Evolutionary conservation across 2,888 invertebrate genomes (phyloP).

Genomic region (Brenthis daphne): DNA sequence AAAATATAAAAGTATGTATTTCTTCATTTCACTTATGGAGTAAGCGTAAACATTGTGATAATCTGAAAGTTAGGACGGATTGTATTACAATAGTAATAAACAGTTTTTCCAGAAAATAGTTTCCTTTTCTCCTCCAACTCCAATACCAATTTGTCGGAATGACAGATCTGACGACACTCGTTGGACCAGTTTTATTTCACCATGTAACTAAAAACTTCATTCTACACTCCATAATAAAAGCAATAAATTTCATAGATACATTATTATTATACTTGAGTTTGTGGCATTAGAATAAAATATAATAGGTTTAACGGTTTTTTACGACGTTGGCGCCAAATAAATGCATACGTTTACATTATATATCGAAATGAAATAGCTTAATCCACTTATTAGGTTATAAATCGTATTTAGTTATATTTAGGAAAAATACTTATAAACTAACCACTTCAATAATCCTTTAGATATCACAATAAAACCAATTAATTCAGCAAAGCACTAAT

Average conservation of each 20-base stretch:
- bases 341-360: conserved; percentile 76
- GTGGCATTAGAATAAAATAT: conserved; percentile 41
- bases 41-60: conserved; percentile 48
- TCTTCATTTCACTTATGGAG: conserved; percentile 69
- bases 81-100: conserved; percentile 21
- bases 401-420: conserved; percentile 15
- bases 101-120: conserved; percentile 38
- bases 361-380: conserved; percentile 38
- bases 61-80: conserved; percentile 52
- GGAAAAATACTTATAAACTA: conserved; percentile 45
- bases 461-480: conserved; percentile 38
- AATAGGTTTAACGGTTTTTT: conserved; percentile 71
- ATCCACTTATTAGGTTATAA: conserved; percentile 40
- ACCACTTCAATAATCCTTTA: conserved; percentile 51
- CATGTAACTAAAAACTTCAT: conserved; percentile 51
- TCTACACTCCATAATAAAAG: conserved; percentile 32
- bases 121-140: conserved; percentile 50
- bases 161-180: conserved; percentile 79
- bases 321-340: conserved; percentile 80
- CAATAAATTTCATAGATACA: conserved; percentile 28
- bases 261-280: conserved; percentile 38
- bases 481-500: conserved; percentile 38
- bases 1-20: conserved; percentile 62
- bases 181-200: conserved; percentile 72
- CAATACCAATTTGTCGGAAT: conserved; percentile 62